These are phyloP conservation scores for Acanthurus tractus DNA, from an alignment of 2,797 vertebrate species.

Conservation along the genomic window DNA sequence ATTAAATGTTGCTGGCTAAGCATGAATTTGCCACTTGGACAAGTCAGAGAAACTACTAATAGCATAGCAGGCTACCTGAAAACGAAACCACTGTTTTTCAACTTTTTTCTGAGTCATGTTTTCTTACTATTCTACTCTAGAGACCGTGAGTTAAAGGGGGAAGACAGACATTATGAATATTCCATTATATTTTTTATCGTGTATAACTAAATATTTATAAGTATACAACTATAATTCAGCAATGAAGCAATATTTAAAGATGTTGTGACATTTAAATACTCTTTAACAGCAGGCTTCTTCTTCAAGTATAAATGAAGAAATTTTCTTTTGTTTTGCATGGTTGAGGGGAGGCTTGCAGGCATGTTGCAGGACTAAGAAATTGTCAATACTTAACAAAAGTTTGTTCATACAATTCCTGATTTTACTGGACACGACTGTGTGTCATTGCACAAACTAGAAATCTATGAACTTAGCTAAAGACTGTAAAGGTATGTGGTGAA, in stretches of 20 bases:
- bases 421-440: background rate
- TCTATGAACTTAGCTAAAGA: slow-evolving; percentile 11
- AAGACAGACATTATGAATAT: background rate
- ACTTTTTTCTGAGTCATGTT: background rate
- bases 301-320: background rate
- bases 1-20: slow-evolving; percentile 15
- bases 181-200: background rate
- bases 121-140: background rate
- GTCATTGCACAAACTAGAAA: slow-evolving; percentile 20
- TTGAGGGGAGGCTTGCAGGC: background rate
- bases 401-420: background rate
- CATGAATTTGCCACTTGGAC: slow-evolving; percentile 8
- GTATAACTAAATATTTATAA: background rate
- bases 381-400: background rate
- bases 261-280: background rate
- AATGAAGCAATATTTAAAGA: background rate
- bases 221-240: background rate
- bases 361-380: too few relatives aligned
- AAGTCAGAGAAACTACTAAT: background rate
- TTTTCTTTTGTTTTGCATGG: background rate
- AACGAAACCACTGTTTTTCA: background rate
- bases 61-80: background rate
- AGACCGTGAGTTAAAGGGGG: background rate
- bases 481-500: slow-evolving; percentile 34
- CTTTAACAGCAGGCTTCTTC: background rate